Conservation (phyloP, 2,113 vertebrate genomes). For the Antennarius striatus region DNA sequence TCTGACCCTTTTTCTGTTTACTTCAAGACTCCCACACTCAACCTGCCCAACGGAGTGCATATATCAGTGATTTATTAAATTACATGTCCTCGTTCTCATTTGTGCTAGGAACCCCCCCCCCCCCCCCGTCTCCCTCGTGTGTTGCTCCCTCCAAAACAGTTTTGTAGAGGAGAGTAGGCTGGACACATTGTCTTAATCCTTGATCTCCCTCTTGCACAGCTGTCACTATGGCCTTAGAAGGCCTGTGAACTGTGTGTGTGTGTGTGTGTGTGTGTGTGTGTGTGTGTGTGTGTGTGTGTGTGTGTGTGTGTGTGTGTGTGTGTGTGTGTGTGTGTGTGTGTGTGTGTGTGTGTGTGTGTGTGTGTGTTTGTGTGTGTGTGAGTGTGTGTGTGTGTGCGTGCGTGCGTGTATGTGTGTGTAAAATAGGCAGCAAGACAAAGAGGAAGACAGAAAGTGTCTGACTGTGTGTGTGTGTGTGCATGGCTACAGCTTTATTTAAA, state of each 20-base stretch:
- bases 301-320: constrained; percentile 13
- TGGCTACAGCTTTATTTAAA: constrained; percentile 77
- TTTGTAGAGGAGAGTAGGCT: constrained; percentile 40
- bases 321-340: constrained; percentile 3
- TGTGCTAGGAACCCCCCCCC: constrained; percentile 44
- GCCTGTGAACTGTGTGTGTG: constrained; percentile 31
- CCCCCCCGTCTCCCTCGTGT: not conserved
- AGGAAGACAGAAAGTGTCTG: constrained; percentile 35
- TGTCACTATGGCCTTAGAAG: constrained; percentile 77
- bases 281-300: constrained; percentile 19
- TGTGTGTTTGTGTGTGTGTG: constrained; percentile 21
- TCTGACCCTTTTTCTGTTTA: constrained; percentile 18
- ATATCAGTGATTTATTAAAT: constrained; percentile 44
- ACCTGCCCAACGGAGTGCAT: constrained; percentile 14
- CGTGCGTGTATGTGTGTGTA: constrained; percentile 3
- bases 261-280: constrained; percentile 21
- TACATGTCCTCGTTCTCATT: constrained; percentile 45
- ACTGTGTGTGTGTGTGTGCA: not conserved
- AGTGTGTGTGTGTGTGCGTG: constrained; percentile 11
- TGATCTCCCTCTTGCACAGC: constrained; percentile 65
- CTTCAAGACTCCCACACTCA: constrained; percentile 9
- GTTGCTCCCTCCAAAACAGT: constrained; percentile 42
- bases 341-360: constrained; percentile 20
- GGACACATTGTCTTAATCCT: constrained; percentile 73
- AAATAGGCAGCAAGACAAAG: constrained; percentile 31